Evolutionary conservation across 1,140 invertebrate genomes (phyloP).

Genomic region (Papilio helenus): DNA sequence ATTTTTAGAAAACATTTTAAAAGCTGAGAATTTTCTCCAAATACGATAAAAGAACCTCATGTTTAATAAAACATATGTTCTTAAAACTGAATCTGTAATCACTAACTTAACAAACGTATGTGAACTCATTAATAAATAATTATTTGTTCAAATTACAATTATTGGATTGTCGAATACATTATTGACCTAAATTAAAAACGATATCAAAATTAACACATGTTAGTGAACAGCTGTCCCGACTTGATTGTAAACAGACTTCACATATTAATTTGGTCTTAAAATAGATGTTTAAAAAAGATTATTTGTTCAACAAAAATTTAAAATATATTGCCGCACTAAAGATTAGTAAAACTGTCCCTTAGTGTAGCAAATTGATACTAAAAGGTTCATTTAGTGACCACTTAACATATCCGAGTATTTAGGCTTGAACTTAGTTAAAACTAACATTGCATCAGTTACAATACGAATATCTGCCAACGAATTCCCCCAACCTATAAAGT

Average conservation of each 20-base stretch:
- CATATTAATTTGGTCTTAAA: background rate
- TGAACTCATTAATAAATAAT: conserved; percentile 19
- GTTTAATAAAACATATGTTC: background rate
- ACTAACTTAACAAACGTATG: background rate
- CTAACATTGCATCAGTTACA: background rate
- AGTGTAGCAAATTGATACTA: too few relatives aligned
- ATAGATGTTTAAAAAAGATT: background rate
- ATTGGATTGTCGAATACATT: conserved; percentile 23
- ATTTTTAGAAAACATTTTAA: background rate
- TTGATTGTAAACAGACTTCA: conserved; percentile 26
- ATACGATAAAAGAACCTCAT: background rate
- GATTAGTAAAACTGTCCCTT: too few relatives aligned
- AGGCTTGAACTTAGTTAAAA: background rate
- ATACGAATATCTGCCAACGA: background rate
- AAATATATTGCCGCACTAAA: too few relatives aligned
- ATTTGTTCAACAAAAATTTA: background rate
- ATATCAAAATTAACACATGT: conserved; percentile 39
- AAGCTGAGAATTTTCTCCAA: background rate
- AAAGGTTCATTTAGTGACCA: too few relatives aligned
- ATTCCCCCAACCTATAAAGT: background rate
- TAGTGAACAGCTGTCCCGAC: conserved; percentile 15
- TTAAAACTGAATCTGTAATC: background rate
- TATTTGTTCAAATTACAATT: conserved; percentile 17
- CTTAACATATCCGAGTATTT: too few relatives aligned
- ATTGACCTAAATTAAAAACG: conserved; percentile 33